These are phyloP conservation scores for Seriola dumerili DNA, from an alignment of 2,113 vertebrate genomes.

Conservation along the genomic window DNA sequence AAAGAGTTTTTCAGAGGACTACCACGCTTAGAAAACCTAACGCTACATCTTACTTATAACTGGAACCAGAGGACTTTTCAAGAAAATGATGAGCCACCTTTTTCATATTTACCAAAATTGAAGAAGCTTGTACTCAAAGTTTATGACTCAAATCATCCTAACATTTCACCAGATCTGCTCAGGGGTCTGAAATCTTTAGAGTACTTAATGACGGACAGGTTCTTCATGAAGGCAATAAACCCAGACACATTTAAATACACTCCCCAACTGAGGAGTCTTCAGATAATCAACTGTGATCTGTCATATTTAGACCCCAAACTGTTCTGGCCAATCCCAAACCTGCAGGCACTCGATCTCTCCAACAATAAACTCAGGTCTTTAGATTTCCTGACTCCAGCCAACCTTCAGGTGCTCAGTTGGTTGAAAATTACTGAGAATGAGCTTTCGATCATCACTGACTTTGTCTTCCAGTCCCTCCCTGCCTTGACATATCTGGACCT, in stretches of 20 bases:
- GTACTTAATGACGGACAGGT: background rate
- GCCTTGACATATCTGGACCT: conserved; percentile 70
- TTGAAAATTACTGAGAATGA: conserved; percentile 57
- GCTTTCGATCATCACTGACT: conserved; percentile 59
- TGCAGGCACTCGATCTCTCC: conserved; percentile 54
- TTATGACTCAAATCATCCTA: background rate
- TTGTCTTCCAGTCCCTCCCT: conserved; percentile 58
- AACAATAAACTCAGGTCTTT: conserved; percentile 59
- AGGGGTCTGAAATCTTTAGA: background rate
- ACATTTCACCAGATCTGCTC: background rate
- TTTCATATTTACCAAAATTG: conserved; percentile 56
- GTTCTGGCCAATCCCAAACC: conserved; percentile 57
- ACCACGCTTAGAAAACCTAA: conserved; percentile 52
- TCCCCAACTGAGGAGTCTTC: background rate
- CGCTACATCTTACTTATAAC: conserved; percentile 6
- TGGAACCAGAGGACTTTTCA: background rate
- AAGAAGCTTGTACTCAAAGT: conserved; percentile 41
- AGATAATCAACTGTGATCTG: conserved; percentile 65
- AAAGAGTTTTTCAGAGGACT: conserved; percentile 60
- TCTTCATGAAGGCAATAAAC: background rate
- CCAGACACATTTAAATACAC: conserved; percentile 37
- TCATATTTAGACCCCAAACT: conserved; percentile 37
- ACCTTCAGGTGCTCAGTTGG: conserved; percentile 48
- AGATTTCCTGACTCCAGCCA: conserved; percentile 69
- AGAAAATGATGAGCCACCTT: conserved; percentile 36